Base-by-base conservation (phyloP, 2,888 invertebrate genomes). In the Oscheius myriophilus region DNA sequence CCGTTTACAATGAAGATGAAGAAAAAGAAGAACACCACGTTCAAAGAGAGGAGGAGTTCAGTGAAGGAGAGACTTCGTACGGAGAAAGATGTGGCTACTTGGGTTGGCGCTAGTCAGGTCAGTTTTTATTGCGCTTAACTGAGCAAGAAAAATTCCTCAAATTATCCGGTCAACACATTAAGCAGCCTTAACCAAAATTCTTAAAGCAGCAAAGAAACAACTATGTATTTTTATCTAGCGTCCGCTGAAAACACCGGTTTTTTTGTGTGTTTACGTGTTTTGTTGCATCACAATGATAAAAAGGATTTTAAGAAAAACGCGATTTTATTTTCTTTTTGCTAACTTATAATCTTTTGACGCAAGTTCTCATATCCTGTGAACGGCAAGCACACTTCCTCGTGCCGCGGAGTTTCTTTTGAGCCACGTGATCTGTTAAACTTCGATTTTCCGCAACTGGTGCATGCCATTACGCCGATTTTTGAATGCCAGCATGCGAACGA, bases 81-180 rank as follows among this genome's bases (percentile, higher is more conserved):
- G 23, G 43, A 16, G 11, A 21, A 52, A 16, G 63, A 63, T 52
- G 63, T 63, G 16, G 11, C 23, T 11, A 41, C 16, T 12, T 63
- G 63, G 63, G 63, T 63, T 12, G 9, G n/a, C 42, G 18, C 39
- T 21, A 52, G 42, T 21, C 63, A 63, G 63, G 63, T 53, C 41
- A 21, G 21, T 3, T 7, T 4, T 16, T 12, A 18, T 4, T 4
- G 11, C 18, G 4, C n/a, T n/a, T n/a, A n/a, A n/a, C n/a, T 46
- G 3, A 46, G 18, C 7, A n/a, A 14, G 16, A 25, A 7, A 23
- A 26, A 53, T 25, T 18, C 23, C n/a, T n/a, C n/a, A n/a, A n/a
- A n/a, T n/a, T n/a, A n/a, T n/a, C n/a, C n/a, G n/a, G n/a, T n/a
- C n/a, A n/a, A n/a, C n/a, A n/a, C n/a, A n/a, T n/a, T n/a, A n/a